Conservation (phyloP, 1,140 invertebrate genomes). For the Globodera rostochiensis region DNA sequence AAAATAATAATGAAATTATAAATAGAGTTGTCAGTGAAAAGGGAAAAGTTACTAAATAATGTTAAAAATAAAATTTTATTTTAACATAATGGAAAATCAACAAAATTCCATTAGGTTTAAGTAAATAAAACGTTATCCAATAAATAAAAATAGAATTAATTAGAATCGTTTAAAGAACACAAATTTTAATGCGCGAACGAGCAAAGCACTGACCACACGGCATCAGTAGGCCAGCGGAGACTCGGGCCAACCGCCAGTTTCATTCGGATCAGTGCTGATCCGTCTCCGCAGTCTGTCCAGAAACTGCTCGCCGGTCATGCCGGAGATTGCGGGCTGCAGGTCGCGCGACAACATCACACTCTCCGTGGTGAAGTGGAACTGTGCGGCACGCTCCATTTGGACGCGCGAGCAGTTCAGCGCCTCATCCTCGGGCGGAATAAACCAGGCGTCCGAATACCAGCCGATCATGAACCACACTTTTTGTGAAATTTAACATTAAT, state of each 20-base stretch:
- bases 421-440: constrained; percentile 81
- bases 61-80: too few species aligned
- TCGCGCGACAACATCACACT: constrained; percentile 81
- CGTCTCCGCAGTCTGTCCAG: constrained; percentile 46
- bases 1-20: background rate
- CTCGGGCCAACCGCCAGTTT: constrained; percentile 83
- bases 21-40: too few species aligned
- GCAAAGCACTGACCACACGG: constrained; percentile 78
- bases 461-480: constrained; percentile 95
- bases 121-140: too few species aligned
- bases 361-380: constrained; percentile 96
- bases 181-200: background rate
- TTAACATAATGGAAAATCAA: too few species aligned
- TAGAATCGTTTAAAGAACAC: too few species aligned
- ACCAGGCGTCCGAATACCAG: constrained; percentile 99
- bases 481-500: background rate
- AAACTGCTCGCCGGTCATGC: constrained; percentile 62
- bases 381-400: constrained; percentile 77
- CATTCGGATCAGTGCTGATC: constrained; percentile 60
- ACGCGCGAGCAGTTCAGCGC: constrained; percentile 87
- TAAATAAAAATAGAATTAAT: too few species aligned
- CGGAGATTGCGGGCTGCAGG: constrained; percentile 53
- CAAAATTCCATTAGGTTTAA: too few species aligned
- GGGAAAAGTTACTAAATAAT: too few species aligned
- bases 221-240: constrained; percentile 97